phyloP scores from a whole-genome alignment of 2,888 invertebrate species.

The Apodemia mormo region DNA sequence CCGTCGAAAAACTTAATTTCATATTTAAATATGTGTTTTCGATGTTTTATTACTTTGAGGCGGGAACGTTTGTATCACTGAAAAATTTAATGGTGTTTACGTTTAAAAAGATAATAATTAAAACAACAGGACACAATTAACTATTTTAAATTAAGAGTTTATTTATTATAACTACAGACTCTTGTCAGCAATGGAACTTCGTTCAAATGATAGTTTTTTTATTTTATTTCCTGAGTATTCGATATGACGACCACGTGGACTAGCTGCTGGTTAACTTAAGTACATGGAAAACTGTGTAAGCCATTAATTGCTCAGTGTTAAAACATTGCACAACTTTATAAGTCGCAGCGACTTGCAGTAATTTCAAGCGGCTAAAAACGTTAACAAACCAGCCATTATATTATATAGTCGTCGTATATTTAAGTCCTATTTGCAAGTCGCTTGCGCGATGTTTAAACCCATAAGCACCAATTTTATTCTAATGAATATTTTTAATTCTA shows the following conservation, averaged over 20 bases:
- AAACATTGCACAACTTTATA: neutral
- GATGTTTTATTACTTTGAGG: constrained; percentile 38
- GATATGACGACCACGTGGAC: constrained; percentile 37
- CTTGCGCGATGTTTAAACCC: neutral
- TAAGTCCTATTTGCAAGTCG: neutral
- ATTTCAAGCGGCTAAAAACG: neutral
- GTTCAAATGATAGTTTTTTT: neutral
- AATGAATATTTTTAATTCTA: constrained; percentile 15
- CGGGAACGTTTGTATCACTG: constrained; percentile 19
- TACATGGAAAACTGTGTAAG: constrained; percentile 39
- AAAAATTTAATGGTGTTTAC: constrained; percentile 10
- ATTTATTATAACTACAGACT: constrained; percentile 14
- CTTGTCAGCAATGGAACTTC: constrained; percentile 13
- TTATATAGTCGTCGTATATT: neutral
- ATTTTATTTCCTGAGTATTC: constrained; percentile 33
- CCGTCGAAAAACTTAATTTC: constrained; percentile 75
- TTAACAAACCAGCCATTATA: neutral
- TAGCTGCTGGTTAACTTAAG: constrained; percentile 52
- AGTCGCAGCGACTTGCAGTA: neutral
- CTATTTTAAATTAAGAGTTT: constrained; percentile 12
- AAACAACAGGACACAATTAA: constrained; percentile 12
- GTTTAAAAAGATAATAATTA: neutral
- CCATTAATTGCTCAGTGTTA: constrained; percentile 21
- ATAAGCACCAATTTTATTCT: neutral
- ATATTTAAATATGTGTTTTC: constrained; percentile 74